phyloP scores from a whole-genome alignment of 2,797 vertebrate genomes.

The Ctenopoma kingsleyae region DNA sequence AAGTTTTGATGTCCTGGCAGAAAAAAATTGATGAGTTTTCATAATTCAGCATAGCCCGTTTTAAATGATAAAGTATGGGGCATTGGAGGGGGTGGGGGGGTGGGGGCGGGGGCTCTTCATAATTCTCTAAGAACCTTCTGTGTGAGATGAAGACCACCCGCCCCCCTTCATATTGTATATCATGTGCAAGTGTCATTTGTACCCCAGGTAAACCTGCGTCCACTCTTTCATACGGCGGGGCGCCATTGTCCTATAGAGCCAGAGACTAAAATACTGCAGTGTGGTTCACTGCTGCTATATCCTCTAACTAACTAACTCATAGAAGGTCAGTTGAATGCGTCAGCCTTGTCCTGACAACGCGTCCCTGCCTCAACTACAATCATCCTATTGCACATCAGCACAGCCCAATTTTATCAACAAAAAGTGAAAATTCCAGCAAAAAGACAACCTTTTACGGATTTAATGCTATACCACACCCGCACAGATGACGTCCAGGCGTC shows the following conservation, averaged over 20 bases:
- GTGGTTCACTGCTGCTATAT: conserved; percentile 75
- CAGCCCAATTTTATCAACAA: conserved; percentile 2
- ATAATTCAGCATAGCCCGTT: neutral
- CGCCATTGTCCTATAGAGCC: conserved; percentile 68
- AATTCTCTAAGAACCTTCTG: conserved; percentile 15
- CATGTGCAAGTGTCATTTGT: neutral
- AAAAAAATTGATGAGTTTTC: neutral
- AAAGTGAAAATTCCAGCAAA: conserved; percentile 15
- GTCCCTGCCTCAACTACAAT: conserved; percentile 4
- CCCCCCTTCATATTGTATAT: conserved; percentile 4
- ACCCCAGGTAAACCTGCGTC: conserved; percentile 12
- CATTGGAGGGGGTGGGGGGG: neutral
- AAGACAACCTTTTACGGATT: conserved; percentile 25
- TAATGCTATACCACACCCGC: conserved; percentile 80
- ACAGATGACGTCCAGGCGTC: conserved; percentile 31
- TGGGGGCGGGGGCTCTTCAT: neutral
- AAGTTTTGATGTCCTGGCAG: conserved; percentile 15
- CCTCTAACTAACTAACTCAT: conserved; percentile 61
- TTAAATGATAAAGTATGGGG: conserved; percentile 2
- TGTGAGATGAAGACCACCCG: neutral
- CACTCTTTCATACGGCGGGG: conserved; percentile 53
- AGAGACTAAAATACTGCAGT: conserved; percentile 89
- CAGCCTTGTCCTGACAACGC: conserved; percentile 41
- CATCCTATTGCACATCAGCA: conserved; percentile 12
- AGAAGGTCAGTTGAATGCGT: conserved; percentile 69